phyloP scores from a whole-genome alignment of 2,797 vertebrate genomes.

The Micromesistius poutassou region DNA sequence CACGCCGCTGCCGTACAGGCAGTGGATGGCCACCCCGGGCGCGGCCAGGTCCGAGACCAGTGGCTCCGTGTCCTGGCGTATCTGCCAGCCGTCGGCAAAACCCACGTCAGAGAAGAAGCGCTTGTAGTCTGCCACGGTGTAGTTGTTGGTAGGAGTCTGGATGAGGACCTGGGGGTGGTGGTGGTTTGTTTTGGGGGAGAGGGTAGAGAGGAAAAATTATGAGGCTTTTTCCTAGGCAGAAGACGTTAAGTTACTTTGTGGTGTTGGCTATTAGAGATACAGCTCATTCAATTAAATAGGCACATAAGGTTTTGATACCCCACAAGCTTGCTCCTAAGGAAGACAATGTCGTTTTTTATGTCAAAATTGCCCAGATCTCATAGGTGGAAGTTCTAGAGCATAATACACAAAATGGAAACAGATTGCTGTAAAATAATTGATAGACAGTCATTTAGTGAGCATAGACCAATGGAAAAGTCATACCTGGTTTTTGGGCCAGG shows the following conservation, averaged over 20 bases:
- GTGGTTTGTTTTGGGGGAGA: not conserved
- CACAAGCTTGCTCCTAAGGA: not conserved
- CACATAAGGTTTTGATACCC: not conserved
- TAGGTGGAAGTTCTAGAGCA: not conserved
- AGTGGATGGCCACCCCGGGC: constrained; percentile 85
- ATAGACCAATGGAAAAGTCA: constrained; percentile 15
- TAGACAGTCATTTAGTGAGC: not conserved
- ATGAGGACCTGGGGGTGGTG: constrained; percentile 72
- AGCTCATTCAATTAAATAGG: no score
- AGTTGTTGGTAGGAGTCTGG: constrained; percentile 82
- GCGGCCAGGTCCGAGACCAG: constrained; percentile 75
- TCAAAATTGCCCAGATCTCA: not conserved
- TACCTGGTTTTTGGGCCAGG: constrained; percentile 83
- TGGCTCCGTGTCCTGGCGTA: constrained; percentile 85
- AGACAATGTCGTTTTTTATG: not conserved
- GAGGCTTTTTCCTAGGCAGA: not conserved
- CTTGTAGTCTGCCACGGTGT: constrained; percentile 84
- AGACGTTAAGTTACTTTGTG: not conserved
- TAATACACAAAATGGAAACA: not conserved
- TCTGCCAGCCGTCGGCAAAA: constrained; percentile 89
- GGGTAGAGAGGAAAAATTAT: not conserved
- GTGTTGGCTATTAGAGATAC: no score
- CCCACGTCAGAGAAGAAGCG: constrained; percentile 83
- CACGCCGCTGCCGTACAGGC: constrained; percentile 85
- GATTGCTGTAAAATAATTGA: not conserved